A percentile compares a stretch with the other conserved stretches of the same genome.
phyloP scores from a whole-genome alignment of 2,888 invertebrate genomes.

The Diloba caeruleocephala region DNA sequence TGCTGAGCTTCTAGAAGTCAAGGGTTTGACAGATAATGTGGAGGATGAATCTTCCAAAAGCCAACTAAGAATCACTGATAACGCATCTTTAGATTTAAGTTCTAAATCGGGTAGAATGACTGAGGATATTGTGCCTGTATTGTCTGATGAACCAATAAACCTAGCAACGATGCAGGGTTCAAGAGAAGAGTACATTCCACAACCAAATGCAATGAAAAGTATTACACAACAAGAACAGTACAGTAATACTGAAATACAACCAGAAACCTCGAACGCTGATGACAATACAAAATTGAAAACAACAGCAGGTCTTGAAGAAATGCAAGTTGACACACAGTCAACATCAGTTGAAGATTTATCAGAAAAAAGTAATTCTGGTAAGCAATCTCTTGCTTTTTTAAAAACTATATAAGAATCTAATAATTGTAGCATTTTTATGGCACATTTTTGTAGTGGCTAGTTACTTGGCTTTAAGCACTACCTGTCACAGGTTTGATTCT shows the following conservation, averaged over 20 bases:
- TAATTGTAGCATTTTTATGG: too few species aligned
- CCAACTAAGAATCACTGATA: slow-evolving; percentile 73
- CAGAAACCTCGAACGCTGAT: slow-evolving; percentile 63
- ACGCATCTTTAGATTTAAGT: slow-evolving; percentile 81
- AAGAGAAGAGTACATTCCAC: slow-evolving; percentile 80
- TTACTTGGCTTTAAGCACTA: too few species aligned
- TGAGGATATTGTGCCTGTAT: slow-evolving; percentile 71
- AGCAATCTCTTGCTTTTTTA: not conserved
- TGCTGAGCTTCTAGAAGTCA: slow-evolving; percentile 93
- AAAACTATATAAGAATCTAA: too few species aligned
- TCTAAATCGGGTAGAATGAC: slow-evolving; percentile 73
- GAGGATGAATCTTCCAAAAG: slow-evolving; percentile 81
- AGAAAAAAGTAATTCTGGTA: slow-evolving; percentile 78
- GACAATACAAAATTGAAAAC: slow-evolving; percentile 61
- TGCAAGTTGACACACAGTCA: slow-evolving; percentile 82
- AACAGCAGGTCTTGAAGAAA: slow-evolving; percentile 72
- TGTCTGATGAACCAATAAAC: slow-evolving; percentile 83
- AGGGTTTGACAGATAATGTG: slow-evolving; percentile 91
- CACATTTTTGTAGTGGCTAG: too few species aligned
- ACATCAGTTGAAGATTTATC: slow-evolving; percentile 82
- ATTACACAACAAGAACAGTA: slow-evolving; percentile 67
- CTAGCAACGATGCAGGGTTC: slow-evolving; percentile 77
- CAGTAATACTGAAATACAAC: slow-evolving; percentile 64
- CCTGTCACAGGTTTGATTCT: too few species aligned
- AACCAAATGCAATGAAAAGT: slow-evolving; percentile 57